Percentiles rank a stretch among this genome's conserved stretches.
Conservation (phyloP, 53 echinoderm and acorn worm genomes). For the Pentamera pediparva region DNA sequence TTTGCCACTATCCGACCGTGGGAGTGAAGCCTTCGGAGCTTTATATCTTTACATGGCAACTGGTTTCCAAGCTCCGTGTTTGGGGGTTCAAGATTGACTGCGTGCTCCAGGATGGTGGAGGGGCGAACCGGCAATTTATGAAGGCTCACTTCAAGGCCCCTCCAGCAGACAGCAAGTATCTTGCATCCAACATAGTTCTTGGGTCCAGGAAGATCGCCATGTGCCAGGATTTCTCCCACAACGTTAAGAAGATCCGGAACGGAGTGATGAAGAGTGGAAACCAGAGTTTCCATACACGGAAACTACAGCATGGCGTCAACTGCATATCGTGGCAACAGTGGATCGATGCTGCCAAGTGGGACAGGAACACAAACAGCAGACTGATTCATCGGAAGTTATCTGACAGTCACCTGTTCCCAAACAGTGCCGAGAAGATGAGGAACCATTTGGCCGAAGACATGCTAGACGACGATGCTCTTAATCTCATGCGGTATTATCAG, state of each 20-base stretch:
- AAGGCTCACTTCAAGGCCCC: neutral
- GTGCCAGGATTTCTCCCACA: slow-evolving; percentile 29
- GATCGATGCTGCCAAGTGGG: slow-evolving; percentile 10
- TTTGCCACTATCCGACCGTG: slow-evolving; percentile 23
- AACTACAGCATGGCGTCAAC: neutral
- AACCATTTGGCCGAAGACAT: slow-evolving; percentile 30
- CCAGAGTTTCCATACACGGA: neutral
- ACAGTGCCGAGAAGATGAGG: slow-evolving; percentile 21
- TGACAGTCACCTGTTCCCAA: neutral
- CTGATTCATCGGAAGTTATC: slow-evolving; percentile 17
- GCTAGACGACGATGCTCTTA: slow-evolving; percentile 1
- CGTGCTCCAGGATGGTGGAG: slow-evolving; percentile 6
- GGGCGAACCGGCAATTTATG: slow-evolving; percentile 19
- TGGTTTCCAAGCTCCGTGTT: neutral
- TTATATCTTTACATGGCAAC: slow-evolving; percentile 4
- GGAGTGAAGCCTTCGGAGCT: slow-evolving; percentile 20
- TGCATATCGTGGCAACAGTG: slow-evolving; percentile 17
- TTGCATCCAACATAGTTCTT: slow-evolving; percentile 15
- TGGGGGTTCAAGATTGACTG: slow-evolving; percentile 14
- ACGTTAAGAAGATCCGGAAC: slow-evolving; percentile 19
- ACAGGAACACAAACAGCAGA: slow-evolving; percentile 3
- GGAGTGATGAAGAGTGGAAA: slow-evolving; percentile 22
- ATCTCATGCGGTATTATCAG: slow-evolving; percentile 19
- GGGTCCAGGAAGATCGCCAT: neutral
- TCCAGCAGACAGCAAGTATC: neutral